These are phyloP conservation scores for Muschampia staudingeri DNA, from an alignment of 2,888 invertebrate species.

Conservation along the genomic window DNA sequence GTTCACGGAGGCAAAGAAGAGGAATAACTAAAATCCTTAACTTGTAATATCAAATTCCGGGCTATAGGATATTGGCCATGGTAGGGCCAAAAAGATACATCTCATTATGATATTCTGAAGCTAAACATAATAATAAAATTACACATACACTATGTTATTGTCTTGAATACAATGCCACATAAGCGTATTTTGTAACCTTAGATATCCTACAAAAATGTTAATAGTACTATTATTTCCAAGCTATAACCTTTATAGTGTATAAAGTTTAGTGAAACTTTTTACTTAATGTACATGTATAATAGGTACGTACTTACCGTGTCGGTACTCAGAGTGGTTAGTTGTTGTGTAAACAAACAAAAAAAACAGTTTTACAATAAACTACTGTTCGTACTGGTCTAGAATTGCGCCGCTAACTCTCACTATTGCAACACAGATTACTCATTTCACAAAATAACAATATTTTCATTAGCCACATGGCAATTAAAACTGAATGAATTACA, in stretches of 20 bases:
- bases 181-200: too few species aligned
- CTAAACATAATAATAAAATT: too few species aligned
- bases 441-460: constrained; percentile 17
- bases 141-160: too few species aligned
- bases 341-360: constrained; percentile 28
- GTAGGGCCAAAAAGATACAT: too few species aligned
- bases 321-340: background rate
- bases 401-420: constrained; percentile 35
- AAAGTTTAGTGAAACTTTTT: background rate
- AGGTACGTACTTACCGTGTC: background rate
- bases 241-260: background rate
- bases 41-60: too few species aligned
- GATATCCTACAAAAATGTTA: background rate
- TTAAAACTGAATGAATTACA: background rate
- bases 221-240: background rate
- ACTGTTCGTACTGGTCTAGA: background rate
- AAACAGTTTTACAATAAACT: constrained; percentile 17
- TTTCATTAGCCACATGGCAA: background rate
- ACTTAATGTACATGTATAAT: background rate
- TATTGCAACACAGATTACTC: constrained; percentile 23
- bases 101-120: too few species aligned
- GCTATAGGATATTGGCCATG: too few species aligned
- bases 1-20: too few species aligned
- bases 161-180: too few species aligned
- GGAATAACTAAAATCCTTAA: too few species aligned